phyloP scores from a whole-genome alignment of 1,140 invertebrate species.

The Macrocentrus cingulum region DNA sequence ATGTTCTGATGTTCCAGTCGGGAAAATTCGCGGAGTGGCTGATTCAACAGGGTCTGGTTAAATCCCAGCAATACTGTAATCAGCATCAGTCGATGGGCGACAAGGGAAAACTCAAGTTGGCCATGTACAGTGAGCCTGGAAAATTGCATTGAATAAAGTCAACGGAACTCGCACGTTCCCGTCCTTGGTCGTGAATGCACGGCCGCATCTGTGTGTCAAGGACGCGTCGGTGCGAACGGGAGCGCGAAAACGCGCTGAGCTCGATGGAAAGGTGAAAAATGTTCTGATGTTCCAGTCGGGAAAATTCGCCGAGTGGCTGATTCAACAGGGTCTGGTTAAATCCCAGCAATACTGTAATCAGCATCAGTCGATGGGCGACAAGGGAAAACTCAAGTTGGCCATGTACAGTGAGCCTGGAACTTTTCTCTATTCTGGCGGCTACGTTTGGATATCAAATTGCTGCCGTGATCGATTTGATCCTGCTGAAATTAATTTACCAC shows the following conservation, averaged over 20 bases:
- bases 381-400: constrained; percentile 71
- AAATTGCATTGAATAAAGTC: too few species aligned
- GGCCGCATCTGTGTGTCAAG: constrained; percentile 72
- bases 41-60: too few species aligned
- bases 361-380: constrained; percentile 54
- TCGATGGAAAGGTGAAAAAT: constrained; percentile 73
- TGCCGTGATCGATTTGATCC: constrained; percentile 75
- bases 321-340: constrained; percentile 77
- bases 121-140: too few species aligned
- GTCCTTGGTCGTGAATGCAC: constrained; percentile 77
- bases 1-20: too few species aligned
- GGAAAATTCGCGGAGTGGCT: too few species aligned
- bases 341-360: constrained; percentile 74
- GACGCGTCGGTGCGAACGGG: constrained; percentile 54
- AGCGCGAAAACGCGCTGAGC: constrained; percentile 54
- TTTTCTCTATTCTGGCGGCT: constrained; percentile 83
- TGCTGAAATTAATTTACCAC: constrained; percentile 84
- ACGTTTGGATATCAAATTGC: constrained; percentile 86
- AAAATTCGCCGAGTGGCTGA: constrained; percentile 86
- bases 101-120: too few species aligned
- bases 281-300: constrained; percentile 76
- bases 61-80: too few species aligned
- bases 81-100: too few species aligned
- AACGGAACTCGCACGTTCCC: constrained; percentile 81
- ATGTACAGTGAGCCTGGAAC: constrained; percentile 83